Base-by-base conservation (phyloP, 2,113 vertebrate genomes). In the Progne subis region DNA sequence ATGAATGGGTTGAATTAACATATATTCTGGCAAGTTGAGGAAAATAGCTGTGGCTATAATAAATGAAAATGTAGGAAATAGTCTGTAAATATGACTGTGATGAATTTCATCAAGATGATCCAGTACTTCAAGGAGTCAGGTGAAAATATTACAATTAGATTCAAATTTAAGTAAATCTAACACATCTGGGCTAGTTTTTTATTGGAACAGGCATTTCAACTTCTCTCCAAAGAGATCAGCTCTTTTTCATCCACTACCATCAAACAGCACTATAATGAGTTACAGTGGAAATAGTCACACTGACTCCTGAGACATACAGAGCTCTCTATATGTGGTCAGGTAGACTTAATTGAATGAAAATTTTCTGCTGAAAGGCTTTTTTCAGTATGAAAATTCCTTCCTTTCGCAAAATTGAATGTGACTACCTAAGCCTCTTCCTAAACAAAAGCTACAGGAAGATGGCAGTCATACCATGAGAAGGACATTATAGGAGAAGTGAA, bases 1-100 rank as follows among this genome's bases (percentile, higher is more conserved):
- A 97, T 90, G 83, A 96, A 95, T 91, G 76, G 92, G 96, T 39
- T 94, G 90, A 97, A 98, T 98, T 98, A 98, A 96, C 96, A 98
- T 98, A 97, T 97, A 97, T 96, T 97, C 95, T 96, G 93, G 92
- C 92, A 91, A 88, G 91, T 77, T 96, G 90, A 97, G 94, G 92
- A 95, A 97, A 96, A 96, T 97, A 97, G 86, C 96, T 96, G 88
- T 97, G 94, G 93, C 69, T 97, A 96, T 97, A 96, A 97, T 97
- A 98, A 96, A 83, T 12, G 67, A 97, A 87, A 85, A 78, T 79
- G 88, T 79, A 96, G 78, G 86, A 98, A 98, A 96, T 87, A 95
- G 86, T 91, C 96, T 97, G 39, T 93, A 97, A 96, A 97, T 97
- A 92, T 95, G 94, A 94, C 92, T 97, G n/a, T 92, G 92, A 97